Percentiles rank a stretch among this genome's conserved stretches.
Conservation (phyloP, 2,797 vertebrate species). For the Centroberyx gerrardi region DNA sequence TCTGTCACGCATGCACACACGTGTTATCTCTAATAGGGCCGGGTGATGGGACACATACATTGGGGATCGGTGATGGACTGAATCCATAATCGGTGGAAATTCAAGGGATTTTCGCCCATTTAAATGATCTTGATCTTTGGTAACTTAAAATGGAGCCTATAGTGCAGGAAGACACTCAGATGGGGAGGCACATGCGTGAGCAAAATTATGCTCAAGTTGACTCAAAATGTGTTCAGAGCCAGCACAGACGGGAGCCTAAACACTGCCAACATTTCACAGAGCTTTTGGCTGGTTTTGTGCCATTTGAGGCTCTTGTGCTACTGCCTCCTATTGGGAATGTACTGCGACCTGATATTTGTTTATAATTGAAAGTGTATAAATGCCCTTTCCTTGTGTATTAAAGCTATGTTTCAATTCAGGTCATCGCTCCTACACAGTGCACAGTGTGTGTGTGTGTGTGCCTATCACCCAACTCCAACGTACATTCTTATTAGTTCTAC, state of each 20-base stretch:
- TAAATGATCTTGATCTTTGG: slow-evolving; percentile 29
- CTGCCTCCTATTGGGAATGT: slow-evolving; percentile 42
- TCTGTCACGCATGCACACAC: no score
- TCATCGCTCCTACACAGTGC: no score
- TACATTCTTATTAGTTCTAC: neutral
- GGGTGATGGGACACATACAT: neutral
- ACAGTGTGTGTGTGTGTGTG: neutral
- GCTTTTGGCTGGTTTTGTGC: slow-evolving; percentile 48
- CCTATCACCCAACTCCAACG: neutral
- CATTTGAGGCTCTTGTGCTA: slow-evolving; percentile 46
- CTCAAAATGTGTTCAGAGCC: slow-evolving; percentile 23
- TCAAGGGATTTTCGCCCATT: slow-evolving; percentile 5
- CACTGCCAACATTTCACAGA: slow-evolving; percentile 62
- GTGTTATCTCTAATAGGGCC: no score
- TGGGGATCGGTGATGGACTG: neutral
- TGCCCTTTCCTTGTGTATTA: slow-evolving; percentile 1
- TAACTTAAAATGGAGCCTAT: neutral
- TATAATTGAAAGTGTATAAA: slow-evolving; percentile 50
- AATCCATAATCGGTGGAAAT: slow-evolving; percentile 20
- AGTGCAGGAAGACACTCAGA: slow-evolving; percentile 33
- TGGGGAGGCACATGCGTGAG: slow-evolving; percentile 31
- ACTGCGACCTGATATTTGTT: neutral
- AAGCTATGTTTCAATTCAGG: slow-evolving; percentile 22
- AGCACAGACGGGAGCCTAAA: slow-evolving; percentile 50
- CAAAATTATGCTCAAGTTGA: slow-evolving; percentile 4